Evolutionary conservation across 1,140 invertebrate species (phyloP), one percentile per base, ranked within the genome.

Genomic region (Lasioglossum albipes): DNA sequence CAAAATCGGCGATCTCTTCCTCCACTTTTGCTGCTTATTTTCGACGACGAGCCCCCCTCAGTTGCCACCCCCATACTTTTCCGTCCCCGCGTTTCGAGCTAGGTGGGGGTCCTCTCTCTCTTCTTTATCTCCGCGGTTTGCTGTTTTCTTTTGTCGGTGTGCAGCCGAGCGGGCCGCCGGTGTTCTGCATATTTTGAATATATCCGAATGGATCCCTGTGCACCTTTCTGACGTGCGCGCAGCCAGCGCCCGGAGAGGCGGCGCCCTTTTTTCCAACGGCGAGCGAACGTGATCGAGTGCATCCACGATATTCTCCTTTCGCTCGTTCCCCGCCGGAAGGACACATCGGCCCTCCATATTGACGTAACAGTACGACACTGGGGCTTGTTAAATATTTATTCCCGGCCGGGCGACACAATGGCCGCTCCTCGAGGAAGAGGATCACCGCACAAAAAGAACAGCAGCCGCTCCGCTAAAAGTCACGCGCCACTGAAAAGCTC

Each of bases 151-250:
- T 90, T 90, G 89, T 89, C 84, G 62, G 62, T 72, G 82, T 73
- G 49, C 82, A 83, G 69, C 83, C 88, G 83, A 85, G 83, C 87
- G 75, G 57, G 69, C n/a, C 75, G 75, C 68, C 59, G 67, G 64
- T 80, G 74, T 75, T 89, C 83, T 88, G 89, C 89, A 89, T 89
- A 87, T 89, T 89, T 84, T 79, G 77, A 83, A 86, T 88, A 61
- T 85, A 73, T 77, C 42, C 41, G 67, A 66, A 79, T 74, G 70
- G 72, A 84, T 79, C 66, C 57, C 36, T 61, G 67, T 41, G 64
- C 62, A 57, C 52, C 61, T 61, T 76, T 68, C 59, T 36, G 70
- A 18, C 49, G 64, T 6, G 27, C 45, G 45, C 45, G 12, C 45
- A 49, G 45, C 45, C 36, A 36, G 36, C 36, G 36, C 10, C 45